phyloP scores from a whole-genome alignment of 37 sponge, comb jelly and placozoan species.

The Chondrosia reniformis region DNA sequence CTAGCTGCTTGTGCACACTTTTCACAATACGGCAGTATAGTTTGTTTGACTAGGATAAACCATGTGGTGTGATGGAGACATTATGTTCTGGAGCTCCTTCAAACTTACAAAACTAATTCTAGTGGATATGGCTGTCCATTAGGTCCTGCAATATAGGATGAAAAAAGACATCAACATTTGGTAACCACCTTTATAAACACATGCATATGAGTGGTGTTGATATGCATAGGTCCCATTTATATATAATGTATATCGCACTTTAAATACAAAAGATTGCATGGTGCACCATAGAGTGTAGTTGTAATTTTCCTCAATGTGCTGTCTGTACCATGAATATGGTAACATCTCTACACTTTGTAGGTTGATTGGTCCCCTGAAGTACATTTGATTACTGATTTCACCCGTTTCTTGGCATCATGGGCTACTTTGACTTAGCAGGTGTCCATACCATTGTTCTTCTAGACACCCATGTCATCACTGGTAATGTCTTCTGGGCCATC shows the following conservation, averaged over 20 bases:
- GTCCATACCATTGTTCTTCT: constrained; percentile 7
- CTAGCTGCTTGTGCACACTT: constrained; percentile 3
- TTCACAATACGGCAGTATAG: constrained; percentile 15
- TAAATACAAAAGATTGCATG: neutral
- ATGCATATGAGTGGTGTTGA: too few species aligned
- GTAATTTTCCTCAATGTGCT: neutral
- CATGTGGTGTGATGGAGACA: constrained; percentile 12
- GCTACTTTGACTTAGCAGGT: neutral
- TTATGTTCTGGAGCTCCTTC: constrained; percentile 24
- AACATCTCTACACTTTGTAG: neutral
- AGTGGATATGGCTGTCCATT: neutral
- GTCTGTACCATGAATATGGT: neutral
- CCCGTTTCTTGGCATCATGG: neutral
- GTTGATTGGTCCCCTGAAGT: neutral
- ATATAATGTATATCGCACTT: too few species aligned
- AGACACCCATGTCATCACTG: constrained; percentile 6
- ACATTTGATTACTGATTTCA: neutral
- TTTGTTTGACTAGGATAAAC: neutral
- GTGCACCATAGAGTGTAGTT: neutral
- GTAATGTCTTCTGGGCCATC: neutral
- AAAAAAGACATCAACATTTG: neutral
- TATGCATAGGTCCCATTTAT: too few species aligned
- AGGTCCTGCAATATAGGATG: neutral
- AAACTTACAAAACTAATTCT: constrained; percentile 17
- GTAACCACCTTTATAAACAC: too few species aligned